A percentile compares a stretch with the other conserved stretches of the same genome.
Evolutionary conservation across 2,888 invertebrate species (phyloP).

Genomic region (Nephrotoma guestfalica): DNA sequence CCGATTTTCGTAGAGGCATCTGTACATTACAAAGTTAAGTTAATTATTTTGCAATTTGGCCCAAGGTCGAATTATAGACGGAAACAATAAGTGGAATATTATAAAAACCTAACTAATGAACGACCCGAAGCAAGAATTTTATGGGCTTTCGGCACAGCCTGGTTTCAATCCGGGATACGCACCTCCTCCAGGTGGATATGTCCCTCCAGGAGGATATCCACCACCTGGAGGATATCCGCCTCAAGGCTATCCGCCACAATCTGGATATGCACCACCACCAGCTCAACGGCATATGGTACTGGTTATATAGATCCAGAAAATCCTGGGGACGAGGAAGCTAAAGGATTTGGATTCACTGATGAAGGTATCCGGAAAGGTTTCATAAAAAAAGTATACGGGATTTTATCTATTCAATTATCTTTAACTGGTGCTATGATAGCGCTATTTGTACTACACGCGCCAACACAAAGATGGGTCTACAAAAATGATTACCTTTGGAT

Average conservation of each 20-base stretch:
- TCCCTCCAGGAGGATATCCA: conserved; percentile 25
- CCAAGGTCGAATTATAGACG: too few relatives aligned
- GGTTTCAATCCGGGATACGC: conserved; percentile 18
- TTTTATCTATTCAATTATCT: conserved; percentile 50
- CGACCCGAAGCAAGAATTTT: conserved; percentile 14
- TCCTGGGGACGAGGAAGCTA: conserved; percentile 19
- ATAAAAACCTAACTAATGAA: too few relatives aligned
- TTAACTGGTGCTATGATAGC: conserved; percentile 66
- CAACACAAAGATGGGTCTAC: conserved; percentile 44
- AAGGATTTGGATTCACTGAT: conserved; percentile 30
- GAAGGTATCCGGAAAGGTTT: conserved; percentile 29
- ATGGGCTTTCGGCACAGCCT: conserved; percentile 17
- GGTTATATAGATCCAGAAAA: conserved; percentile 31
- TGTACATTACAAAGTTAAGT: too few relatives aligned
- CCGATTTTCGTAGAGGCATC: too few relatives aligned
- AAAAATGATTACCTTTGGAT: conserved; percentile 45
- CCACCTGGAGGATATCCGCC: conserved; percentile 22
- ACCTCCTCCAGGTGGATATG: too few relatives aligned
- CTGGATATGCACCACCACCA: conserved; percentile 14
- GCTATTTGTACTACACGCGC: conserved; percentile 53
- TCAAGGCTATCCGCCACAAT: conserved; percentile 15
- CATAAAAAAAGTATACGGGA: conserved; percentile 31
- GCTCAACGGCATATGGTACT: conserved; percentile 26
- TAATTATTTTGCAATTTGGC: too few relatives aligned
- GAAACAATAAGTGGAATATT: too few relatives aligned